These are phyloP conservation scores for Bombus superbus DNA, from an alignment of 1,140 invertebrate genomes.

Conservation along the genomic window DNA sequence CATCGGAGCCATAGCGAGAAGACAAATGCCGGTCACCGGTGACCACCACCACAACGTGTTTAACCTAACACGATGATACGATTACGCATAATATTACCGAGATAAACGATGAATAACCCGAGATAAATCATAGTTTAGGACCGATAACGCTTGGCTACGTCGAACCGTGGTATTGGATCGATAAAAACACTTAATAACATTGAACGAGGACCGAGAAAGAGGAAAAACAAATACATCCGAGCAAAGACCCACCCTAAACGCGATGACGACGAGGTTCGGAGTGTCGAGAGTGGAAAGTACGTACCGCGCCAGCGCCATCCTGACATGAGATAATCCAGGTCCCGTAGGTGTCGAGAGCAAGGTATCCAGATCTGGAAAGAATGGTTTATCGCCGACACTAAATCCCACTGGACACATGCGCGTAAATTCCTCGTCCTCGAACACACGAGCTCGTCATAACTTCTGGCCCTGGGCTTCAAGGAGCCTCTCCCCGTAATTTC, in stretches of 20 bases:
- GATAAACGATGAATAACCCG: background rate
- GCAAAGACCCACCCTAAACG: slow-evolving; percentile 60
- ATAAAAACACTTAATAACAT: slow-evolving; percentile 28
- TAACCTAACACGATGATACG: too few species aligned
- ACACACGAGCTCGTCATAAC: slow-evolving; percentile 65
- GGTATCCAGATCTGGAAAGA: slow-evolving; percentile 84
- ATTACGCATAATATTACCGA: background rate
- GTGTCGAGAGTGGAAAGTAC: slow-evolving; percentile 66
- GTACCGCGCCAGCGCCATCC: slow-evolving; percentile 86
- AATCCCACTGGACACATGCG: slow-evolving; percentile 83
- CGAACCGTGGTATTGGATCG: background rate
- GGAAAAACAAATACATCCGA: slow-evolving; percentile 26
- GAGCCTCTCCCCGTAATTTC: slow-evolving; percentile 26
- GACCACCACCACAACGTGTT: background rate
- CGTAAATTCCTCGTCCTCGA: slow-evolving; percentile 70
- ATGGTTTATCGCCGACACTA: slow-evolving; percentile 76
- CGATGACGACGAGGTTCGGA: slow-evolving; percentile 9
- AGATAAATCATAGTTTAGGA: background rate
- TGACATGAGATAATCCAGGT: slow-evolving; percentile 85
- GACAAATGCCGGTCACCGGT: background rate
- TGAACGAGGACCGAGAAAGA: slow-evolving; percentile 1
- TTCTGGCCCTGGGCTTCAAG: slow-evolving; percentile 62
- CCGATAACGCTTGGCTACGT: background rate
- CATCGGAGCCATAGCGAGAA: too few species aligned
- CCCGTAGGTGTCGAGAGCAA: slow-evolving; percentile 82